Evolutionary conservation across 1,140 invertebrate species (phyloP), one percentile per base, ranked within the genome.

Genomic region (Hypothenemus hampei): DNA sequence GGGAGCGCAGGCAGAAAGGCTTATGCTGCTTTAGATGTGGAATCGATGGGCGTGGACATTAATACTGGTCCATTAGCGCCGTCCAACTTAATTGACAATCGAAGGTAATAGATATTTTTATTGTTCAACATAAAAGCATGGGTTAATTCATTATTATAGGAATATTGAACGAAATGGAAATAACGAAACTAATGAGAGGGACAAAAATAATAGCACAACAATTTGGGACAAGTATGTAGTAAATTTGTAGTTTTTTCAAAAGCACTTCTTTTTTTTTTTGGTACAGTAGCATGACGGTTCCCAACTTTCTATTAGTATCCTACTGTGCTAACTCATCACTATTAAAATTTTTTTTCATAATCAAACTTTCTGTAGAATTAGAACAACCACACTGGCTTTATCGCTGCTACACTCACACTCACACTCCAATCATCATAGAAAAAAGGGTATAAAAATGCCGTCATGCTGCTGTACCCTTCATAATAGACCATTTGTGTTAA

Each of bases 1-100:
- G 55, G 59, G 53, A 22, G 64, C 50, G 53, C 79, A 26, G 78
- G 76, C 26, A 73, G 83, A 26, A 76, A 81, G 57, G 73, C 76
- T 13, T 85, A 85, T 66, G 81, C 82, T 13, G 70, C 76, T 24
- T 71, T 86, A 21, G 82, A 85, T 72, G 76, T 84, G 40, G 78
- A 76, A 35, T 81, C 82, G 49, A 85, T 86, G 83, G 84, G 83
- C 18, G 81, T 86, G n/a, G 81, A 85, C 65, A 74, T 84, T 21
- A 81, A 73, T 19, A 76, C 78, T 48, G 81, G 81, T 40, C 81
- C 82, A 11, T 72, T 81, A 22, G 77, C 77, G 22, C 56, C 50
- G 18, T 50, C 51, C 23, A 59, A 57, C 47, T 36, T 57, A 10
- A 39, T 62, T 7, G 81, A 83, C 67, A 84, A 85, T 68, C 62